Conservation (phyloP, 1,140 invertebrate genomes). For the Camponotus pennsylvanicus region DNA sequence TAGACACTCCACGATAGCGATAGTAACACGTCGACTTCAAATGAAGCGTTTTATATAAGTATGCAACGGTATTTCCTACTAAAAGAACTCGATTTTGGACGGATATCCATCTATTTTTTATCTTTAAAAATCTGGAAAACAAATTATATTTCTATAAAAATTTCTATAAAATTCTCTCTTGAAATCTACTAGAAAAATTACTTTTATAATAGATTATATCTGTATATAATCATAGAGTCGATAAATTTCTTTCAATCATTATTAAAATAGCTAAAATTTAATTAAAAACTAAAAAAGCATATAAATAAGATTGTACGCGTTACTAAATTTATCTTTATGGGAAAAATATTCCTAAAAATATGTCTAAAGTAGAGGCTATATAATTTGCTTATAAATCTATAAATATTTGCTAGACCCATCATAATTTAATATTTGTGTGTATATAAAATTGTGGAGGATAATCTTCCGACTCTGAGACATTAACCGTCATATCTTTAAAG, state of each 20-base stretch:
- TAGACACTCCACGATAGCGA: conserved; percentile 18
- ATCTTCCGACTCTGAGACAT: conserved; percentile 20
- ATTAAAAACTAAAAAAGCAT: background rate
- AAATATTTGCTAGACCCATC: background rate
- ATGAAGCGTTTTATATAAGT: background rate
- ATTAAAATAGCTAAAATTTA: background rate
- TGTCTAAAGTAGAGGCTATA: background rate
- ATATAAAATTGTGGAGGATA: background rate
- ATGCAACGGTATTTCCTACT: background rate
- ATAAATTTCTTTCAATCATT: background rate
- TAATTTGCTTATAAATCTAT: background rate
- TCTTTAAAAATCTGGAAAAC: background rate
- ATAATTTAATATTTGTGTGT: conserved; percentile 3
- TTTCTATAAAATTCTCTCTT: background rate
- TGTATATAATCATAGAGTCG: background rate
- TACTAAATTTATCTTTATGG: too few relatives aligned
- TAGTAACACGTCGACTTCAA: conserved; percentile 32
- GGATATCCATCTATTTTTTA: background rate
- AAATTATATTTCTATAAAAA: background rate
- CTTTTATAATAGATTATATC: background rate
- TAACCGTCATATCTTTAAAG: conserved; percentile 39
- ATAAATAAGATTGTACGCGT: background rate
- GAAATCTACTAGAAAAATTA: conserved; percentile 1
- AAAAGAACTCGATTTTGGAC: background rate
- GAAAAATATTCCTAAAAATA: background rate